phyloP scores from a whole-genome alignment of 2,797 vertebrate species.

The Myotis daubentonii region DNA sequence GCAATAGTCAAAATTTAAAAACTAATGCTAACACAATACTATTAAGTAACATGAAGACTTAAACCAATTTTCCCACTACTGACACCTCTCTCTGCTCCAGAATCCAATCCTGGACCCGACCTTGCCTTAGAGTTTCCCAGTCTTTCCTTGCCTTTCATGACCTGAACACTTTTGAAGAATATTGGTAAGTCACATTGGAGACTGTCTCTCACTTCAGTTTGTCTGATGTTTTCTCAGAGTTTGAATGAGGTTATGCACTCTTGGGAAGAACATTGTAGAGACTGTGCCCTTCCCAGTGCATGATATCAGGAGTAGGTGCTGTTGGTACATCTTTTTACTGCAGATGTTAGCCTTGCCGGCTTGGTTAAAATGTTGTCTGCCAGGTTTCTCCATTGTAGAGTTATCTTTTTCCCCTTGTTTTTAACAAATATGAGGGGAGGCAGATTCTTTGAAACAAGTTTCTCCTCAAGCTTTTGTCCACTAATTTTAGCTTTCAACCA shows the following conservation, averaged over 20 bases:
- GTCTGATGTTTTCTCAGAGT: background rate
- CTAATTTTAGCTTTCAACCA: background rate
- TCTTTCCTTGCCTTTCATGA: background rate
- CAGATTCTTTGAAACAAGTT: background rate
- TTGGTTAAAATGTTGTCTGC: background rate
- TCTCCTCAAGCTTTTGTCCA: background rate
- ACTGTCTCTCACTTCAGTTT: background rate
- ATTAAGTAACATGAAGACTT: background rate
- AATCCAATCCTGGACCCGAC: background rate
- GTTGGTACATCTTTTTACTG: background rate
- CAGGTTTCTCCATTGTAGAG: background rate
- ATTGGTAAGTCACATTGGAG: background rate
- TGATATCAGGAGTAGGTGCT: accelerated
- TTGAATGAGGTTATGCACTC: background rate
- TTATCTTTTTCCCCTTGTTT: background rate
- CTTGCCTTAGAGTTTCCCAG: background rate
- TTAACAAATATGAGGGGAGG: background rate
- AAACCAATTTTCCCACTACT: background rate
- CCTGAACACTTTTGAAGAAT: background rate
- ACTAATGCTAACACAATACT: background rate
- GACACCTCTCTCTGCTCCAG: background rate
- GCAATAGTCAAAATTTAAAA: background rate
- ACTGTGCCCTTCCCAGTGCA: background rate
- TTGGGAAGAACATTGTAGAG: background rate
- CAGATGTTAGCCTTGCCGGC: background rate